Percentiles rank a stretch among this genome's conserved stretches.
These are phyloP conservation scores for Colius striatus DNA, from an alignment of 2,113 vertebrate genomes.

Conservation along the genomic window DNA sequence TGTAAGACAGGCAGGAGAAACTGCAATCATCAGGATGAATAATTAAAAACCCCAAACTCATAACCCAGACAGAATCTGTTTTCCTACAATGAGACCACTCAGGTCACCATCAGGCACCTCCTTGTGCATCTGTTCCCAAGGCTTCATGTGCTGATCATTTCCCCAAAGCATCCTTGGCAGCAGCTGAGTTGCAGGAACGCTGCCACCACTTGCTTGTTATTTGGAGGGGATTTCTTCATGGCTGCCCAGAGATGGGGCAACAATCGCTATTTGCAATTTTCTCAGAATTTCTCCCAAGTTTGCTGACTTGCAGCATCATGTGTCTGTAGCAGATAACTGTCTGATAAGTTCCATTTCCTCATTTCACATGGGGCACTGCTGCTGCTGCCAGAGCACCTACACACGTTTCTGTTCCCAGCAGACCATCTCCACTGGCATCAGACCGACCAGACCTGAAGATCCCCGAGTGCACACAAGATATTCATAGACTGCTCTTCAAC, in stretches of 20 bases:
- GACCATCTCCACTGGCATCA: neutral
- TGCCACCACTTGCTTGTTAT: neutral
- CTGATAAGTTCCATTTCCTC: constrained; percentile 16
- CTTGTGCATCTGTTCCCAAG: neutral
- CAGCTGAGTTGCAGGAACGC: neutral
- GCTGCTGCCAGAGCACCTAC: neutral
- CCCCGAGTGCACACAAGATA: neutral
- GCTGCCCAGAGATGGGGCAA: neutral
- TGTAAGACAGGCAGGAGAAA: neutral
- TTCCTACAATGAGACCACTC: neutral
- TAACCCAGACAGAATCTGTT: neutral
- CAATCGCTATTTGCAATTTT: neutral
- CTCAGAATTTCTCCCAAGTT: neutral
- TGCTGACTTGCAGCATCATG: neutral
- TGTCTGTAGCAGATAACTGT: neutral
- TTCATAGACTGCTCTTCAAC: neutral
- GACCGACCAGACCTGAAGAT: neutral
- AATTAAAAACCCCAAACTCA: neutral
- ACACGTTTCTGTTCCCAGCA: neutral
- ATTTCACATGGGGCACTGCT: neutral
- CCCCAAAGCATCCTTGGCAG: neutral
- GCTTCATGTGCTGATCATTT: neutral
- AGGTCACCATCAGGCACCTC: neutral
- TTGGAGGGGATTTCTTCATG: neutral
- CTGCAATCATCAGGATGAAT: neutral